Conservation (phyloP, 1,140 invertebrate species). For the Dreissena rostriformis region DNA sequence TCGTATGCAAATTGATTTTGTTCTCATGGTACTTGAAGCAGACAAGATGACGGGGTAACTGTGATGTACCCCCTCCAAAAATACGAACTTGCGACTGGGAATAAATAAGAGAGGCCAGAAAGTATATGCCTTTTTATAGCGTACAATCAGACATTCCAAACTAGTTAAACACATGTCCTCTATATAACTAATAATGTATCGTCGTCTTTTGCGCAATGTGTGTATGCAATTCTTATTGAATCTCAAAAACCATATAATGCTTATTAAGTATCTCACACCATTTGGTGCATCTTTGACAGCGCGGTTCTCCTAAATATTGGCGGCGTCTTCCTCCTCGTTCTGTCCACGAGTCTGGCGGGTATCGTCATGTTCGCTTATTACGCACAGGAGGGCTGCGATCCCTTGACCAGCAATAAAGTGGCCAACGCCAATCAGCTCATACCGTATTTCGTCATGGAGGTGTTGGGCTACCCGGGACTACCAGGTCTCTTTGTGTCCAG, state of each 20-base stretch:
- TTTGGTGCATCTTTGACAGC: conserved; percentile 71
- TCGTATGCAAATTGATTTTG: no score
- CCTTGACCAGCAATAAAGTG: conserved; percentile 68
- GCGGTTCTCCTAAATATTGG: conserved; percentile 88
- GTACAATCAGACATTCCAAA: background rate
- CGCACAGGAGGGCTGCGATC: conserved; percentile 76
- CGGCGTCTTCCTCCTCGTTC: conserved; percentile 83
- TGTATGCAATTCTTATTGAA: background rate
- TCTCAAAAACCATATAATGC: background rate
- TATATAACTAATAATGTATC: background rate
- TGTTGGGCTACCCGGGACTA: conserved; percentile 77
- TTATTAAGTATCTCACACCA: no score
- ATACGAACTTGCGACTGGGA: no score
- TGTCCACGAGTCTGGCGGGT: conserved; percentile 91
- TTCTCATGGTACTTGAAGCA: no score
- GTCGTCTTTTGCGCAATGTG: background rate
- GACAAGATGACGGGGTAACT: no score
- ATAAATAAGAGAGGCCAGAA: no score
- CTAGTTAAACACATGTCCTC: background rate
- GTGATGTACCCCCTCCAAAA: no score
- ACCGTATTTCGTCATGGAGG: conserved; percentile 77
- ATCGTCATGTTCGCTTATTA: conserved; percentile 84
- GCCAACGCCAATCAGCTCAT: conserved; percentile 78
- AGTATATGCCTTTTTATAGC: background rate
- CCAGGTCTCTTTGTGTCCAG: conserved; percentile 80